Conservation (phyloP, 2,113 vertebrate genomes). For the Scolopax mira region DNA sequence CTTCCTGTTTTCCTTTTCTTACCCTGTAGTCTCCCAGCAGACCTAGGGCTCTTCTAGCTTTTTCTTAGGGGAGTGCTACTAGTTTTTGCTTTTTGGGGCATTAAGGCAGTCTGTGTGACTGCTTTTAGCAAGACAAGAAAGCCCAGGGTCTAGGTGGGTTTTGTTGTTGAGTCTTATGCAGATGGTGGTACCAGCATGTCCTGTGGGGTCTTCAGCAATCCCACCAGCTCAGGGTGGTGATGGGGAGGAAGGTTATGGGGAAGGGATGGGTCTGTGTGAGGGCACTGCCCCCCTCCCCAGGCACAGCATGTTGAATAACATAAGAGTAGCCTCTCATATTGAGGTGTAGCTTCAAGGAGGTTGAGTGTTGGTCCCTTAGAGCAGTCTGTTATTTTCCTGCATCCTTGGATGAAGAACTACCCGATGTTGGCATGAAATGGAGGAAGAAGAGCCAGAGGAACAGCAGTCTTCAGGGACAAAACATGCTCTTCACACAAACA, state of each 20-base stretch:
- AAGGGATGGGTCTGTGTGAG: not conserved
- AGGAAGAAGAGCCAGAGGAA: not conserved
- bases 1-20: not conserved
- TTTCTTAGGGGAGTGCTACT: rapidly evolving
- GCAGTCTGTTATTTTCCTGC: not conserved
- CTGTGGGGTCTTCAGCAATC: not conserved
- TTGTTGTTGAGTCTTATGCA: not conserved
- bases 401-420: not conserved
- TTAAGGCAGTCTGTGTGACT: rapidly evolving
- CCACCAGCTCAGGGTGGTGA: not conserved
- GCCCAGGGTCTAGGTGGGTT: rapidly evolving
- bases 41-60: not conserved
- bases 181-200: rapidly evolving
- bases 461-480: not conserved
- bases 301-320: rapidly evolving
- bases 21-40: rapidly evolving
- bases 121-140: not conserved
- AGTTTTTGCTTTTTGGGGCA: rapidly evolving
- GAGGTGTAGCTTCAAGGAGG: not conserved
- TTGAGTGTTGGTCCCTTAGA: not conserved
- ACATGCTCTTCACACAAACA: not conserved
- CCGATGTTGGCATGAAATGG: rapidly evolving
- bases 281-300: not conserved
- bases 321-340: not conserved
- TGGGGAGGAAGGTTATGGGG: not conserved